Conservation (phyloP, 2,113 vertebrate genomes). For the Stegastes partitus region DNA sequence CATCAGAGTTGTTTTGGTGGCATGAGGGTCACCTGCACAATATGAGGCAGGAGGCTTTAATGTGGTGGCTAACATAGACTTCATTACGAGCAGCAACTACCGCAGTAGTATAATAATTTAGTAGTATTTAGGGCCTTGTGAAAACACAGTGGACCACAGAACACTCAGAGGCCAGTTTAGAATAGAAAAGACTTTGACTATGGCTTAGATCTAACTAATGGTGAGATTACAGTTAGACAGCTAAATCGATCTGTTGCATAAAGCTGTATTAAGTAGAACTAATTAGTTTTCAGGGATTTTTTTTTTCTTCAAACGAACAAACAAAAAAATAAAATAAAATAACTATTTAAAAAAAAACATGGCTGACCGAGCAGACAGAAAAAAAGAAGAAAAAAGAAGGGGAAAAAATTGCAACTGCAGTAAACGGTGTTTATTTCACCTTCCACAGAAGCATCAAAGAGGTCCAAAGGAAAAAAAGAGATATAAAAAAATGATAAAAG, state of each 20-base stretch:
- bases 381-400: no score
- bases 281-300: no score
- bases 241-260: no score
- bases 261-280: no score
- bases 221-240: background rate
- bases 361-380: background rate
- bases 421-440: background rate
- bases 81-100: background rate
- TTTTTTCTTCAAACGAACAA: no score
- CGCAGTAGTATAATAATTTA: background rate
- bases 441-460: background rate
- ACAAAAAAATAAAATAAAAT: no score
- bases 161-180: conserved; percentile 13
- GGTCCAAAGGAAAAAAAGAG: background rate
- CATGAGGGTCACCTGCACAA: no score
- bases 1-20: no score
- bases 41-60: no score
- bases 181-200: background rate
- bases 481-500: background rate
- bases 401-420: background rate
- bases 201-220: background rate
- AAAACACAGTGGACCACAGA: conserved; percentile 31
- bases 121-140: conserved; percentile 34
- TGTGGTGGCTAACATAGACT: background rate
- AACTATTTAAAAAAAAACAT: no score